Base-by-base conservation (phyloP, 2,888 invertebrate genomes). In the Argyra leucocephala region DNA sequence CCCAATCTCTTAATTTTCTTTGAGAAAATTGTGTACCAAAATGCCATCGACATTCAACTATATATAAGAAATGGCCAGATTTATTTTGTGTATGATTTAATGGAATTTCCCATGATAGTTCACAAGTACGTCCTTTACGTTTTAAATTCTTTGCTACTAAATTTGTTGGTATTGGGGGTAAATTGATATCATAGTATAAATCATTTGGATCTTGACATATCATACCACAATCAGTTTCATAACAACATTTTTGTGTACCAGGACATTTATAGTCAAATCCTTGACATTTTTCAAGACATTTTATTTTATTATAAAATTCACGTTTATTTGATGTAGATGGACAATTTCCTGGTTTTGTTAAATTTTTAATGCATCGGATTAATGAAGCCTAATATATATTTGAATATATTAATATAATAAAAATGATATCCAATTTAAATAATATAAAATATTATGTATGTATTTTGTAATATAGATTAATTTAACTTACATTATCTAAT, bases 11-110 rank as follows among this genome's bases (percentile, higher is more conserved):
- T 65, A 89, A 80, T 69, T 85, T 83, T 1, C 83, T 82, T 67
- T 85, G 84, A 61, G 85, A 82, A 71, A 86, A 89, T 64, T 85
- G 82, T 0, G 84, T 84, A 0, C 89, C 89, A 15, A 86, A 79
- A 70, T 88, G 86, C 69, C 87, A 88, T 64, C 89, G 85, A 70
- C 87, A 87, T 75, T 90, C 88, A 2, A 90, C 76, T 22, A 88
- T 76, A 71, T 85, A 88, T 36, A 86, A 74, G 0, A 84, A 77
- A 6, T 70, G 70, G 5, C 48, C 48, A 3, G 48, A 21, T 12
- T 66, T 63, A 26, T 67, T 67, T 18, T 68, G 24, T 15, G 64
- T 60, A 48, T 63, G 59, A 23, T 65, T 66, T 10, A 65, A 48
- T 22, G 63, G 64, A 24, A 69, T 66, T 23, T 69, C 63, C 69